Conservation (phyloP, 1,140 invertebrate species). For the Cecropterus lyciades region DNA sequence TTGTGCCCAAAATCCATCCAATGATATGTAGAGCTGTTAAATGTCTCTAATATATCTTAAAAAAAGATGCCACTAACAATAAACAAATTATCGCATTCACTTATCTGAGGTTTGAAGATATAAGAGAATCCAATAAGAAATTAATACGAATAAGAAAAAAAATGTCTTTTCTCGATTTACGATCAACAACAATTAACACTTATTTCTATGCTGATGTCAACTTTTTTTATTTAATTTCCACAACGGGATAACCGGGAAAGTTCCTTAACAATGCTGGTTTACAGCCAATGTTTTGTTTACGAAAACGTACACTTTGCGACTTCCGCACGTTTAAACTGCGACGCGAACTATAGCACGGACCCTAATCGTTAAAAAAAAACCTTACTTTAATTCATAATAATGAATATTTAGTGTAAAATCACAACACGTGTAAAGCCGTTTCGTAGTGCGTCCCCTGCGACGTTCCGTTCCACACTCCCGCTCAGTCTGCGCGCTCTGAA, state of each 20-base stretch:
- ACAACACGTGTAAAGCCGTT: slow-evolving; percentile 24
- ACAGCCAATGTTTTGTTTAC: slow-evolving; percentile 20
- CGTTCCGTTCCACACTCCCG: slow-evolving; percentile 3
- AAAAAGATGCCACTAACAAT: background rate
- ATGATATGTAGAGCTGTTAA: background rate
- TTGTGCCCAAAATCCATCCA: background rate
- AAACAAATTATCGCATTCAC: background rate
- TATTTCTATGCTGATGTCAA: background rate
- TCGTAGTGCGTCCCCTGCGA: background rate
- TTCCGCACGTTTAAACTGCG: background rate
- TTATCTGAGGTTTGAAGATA: too few species aligned
- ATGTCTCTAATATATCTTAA: background rate
- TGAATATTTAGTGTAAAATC: slow-evolving; percentile 20
- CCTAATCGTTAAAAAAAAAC: background rate
- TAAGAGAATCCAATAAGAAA: slow-evolving; percentile 1
- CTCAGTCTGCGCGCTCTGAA: slow-evolving; percentile 1
- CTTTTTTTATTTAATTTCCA: background rate
- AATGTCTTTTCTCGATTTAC: background rate
- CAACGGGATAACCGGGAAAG: slow-evolving; percentile 1
- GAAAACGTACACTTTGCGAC: slow-evolving; percentile 5
- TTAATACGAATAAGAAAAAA: background rate
- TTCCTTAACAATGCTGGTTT: slow-evolving; percentile 3
- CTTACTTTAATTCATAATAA: slow-evolving; percentile 19
- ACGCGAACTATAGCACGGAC: background rate
- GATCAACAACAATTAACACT: background rate